Conservation (phyloP, 2,888 invertebrate species). For the Diplazon laetatorius region DNA sequence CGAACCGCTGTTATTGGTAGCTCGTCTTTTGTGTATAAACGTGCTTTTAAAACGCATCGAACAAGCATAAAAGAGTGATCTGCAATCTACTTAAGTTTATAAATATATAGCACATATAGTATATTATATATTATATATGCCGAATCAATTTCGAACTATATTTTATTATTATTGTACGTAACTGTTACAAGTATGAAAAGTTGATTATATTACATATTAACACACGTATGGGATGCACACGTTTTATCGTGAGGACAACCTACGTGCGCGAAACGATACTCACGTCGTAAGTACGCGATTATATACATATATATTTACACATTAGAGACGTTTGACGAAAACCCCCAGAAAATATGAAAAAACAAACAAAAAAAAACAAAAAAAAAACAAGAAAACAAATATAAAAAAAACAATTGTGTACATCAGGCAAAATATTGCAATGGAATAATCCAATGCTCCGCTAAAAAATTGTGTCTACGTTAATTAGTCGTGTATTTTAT, state of each 20-base stretch:
- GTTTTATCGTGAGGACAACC: constrained; percentile 51
- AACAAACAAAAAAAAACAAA: constrained; percentile 35
- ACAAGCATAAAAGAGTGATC: constrained; percentile 75
- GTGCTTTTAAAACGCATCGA: constrained; percentile 71
- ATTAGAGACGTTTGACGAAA: constrained; percentile 6
- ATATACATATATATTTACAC: constrained; percentile 26
- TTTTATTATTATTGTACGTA: constrained; percentile 67
- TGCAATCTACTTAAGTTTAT: constrained; percentile 80
- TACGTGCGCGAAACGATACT: constrained; percentile 44
- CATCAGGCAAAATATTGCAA: constrained; percentile 61
- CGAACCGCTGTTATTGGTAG: constrained; percentile 60
- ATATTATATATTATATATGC: constrained; percentile 43
- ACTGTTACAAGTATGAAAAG: constrained; percentile 62
- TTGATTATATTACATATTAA: constrained; percentile 51
- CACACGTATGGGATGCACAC: constrained; percentile 65
- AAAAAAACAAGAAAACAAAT: constrained; percentile 34
- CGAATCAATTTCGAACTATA: constrained; percentile 62
- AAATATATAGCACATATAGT: too few species aligned
- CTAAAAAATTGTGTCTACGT: constrained; percentile 32
- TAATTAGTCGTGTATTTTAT: constrained; percentile 73
- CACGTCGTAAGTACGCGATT: constrained; percentile 39
- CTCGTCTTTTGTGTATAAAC: constrained; percentile 72
- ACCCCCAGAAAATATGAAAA: constrained; percentile 16
- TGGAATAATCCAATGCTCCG: constrained; percentile 46
- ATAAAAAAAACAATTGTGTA: constrained; percentile 47